Base-by-base conservation (phyloP, 37 sponge, comb jelly and placozoan genomes). In the Sycon ciliatum region DNA sequence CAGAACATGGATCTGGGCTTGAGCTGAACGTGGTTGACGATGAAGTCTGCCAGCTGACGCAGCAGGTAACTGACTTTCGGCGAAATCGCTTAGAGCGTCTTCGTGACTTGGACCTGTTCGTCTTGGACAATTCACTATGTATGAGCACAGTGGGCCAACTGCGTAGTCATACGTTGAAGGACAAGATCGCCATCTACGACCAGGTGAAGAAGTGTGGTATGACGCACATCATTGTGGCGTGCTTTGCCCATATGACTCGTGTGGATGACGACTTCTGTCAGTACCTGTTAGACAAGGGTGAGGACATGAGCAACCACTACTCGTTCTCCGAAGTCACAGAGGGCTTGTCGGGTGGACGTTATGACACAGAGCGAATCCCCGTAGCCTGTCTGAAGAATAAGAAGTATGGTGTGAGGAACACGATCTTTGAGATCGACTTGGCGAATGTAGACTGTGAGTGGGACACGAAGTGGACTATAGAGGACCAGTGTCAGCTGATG, bases 121-220 rank as follows among this genome's bases (percentile, higher is more conserved):
- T 79, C 2, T 69, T 91, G 36, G 92, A 91, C 80, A 91, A 91
- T 69, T 91, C 92, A 37, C 46, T 91, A n/a, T 81, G 92, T 13
- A 87, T 86, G 76, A 91, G 87, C 57, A 91, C 92, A 23, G 87
- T 91, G 22, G 92, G 87, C 0, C 84, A 83, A 52, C 67, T 91
- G 4, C 75, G 81, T 22, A 66, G 87, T 64, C 92, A 91, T 69
- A 91, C 92, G 6, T 38, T 91, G 18, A 72, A 86, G 33, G 80
- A 83, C 74, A 91, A 91, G 71, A 49, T 22, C 55, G 66, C 56
- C 30, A 91, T 91, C 68, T 81, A 68, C 38, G 31, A 80, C 30
- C 57, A 89, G 23, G 77, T 89, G 33, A 80, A 81, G 79, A 73
- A 68, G 75, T 71, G 79, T 56, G 92, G 87, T 4, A 46, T 86